A percentile compares a stretch with the other conserved stretches of the same genome.
Evolutionary conservation across 2,888 invertebrate genomes (phyloP).

Genomic region (Bugulina stolonifera): DNA sequence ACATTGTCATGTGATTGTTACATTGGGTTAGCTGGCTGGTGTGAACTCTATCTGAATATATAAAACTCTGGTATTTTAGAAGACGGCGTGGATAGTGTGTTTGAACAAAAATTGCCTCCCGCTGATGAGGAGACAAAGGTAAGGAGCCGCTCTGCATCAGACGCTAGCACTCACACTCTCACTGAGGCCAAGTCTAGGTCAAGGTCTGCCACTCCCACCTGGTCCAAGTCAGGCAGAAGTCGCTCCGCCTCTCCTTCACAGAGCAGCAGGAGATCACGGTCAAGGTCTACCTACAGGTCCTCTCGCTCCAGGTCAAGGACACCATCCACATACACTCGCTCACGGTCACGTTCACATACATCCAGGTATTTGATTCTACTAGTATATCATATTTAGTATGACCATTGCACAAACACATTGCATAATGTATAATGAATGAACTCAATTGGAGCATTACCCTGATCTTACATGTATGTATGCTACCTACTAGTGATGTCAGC

Average conservation of each 20-base stretch:
- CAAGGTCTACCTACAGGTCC: neutral
- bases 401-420: too few relatives aligned
- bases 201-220: conserved; percentile 2
- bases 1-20: too few relatives aligned
- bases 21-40: too few relatives aligned
- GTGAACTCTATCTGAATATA: too few relatives aligned
- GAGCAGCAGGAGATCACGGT: neutral
- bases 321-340: neutral
- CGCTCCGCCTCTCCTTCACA: neutral
- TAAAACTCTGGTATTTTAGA: too few relatives aligned
- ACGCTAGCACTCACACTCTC: conserved; percentile 5
- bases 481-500: too few relatives aligned
- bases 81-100: too few relatives aligned
- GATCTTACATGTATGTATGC: too few relatives aligned
- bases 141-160: conserved; percentile 4
- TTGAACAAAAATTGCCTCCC: neutral
- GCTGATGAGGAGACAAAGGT: neutral
- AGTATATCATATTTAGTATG: too few relatives aligned
- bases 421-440: too few relatives aligned
- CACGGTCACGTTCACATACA: neutral
- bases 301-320: neutral
- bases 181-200: conserved; percentile 3
- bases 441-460: too few relatives aligned
- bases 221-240: neutral
- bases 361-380: neutral